Evolutionary conservation across 2,113 vertebrate species (phyloP), one percentile per base, ranked within the genome.

Genomic region (Carollia perspicillata): DNA sequence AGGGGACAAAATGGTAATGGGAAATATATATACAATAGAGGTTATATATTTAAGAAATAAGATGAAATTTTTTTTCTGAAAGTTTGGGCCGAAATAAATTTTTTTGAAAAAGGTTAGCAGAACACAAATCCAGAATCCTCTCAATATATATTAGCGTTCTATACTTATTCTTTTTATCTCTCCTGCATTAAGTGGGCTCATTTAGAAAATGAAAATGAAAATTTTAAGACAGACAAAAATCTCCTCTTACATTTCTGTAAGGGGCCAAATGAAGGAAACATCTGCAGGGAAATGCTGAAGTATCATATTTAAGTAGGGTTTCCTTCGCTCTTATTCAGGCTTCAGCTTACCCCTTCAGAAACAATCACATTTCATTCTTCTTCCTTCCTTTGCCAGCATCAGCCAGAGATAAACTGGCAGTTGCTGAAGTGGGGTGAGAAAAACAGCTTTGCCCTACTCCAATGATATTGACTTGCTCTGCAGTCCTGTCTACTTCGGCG

Each of bases 131-230:
- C 33, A 58, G 71, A 75, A 12, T 81, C 23, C 4, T 40, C 37
- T 35, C 75, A 90, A 92, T 87, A 80, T 28, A 10, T 93, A 81
- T n/a, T 53, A 75, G 68, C 85, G 77, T 74, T 86, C 72, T 69
- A 58, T 6, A 58, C 60, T 92, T 94, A 51, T 71, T 81, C 8
- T 44, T 88, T 55, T 74, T 44, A 74, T 69, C 14, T 68, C 10
- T 84, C 53, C 37, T 37, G 55, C 58, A 87, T 75, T 90, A 83
- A 87, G 22, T 86, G 49, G 44, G 14, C 22, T 86, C 23, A 75
- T 74, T 88, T 83, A 91, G 47, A 47, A 94, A 88, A 71, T 83
- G n/a, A 93, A 85, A 84, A 81, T 72, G 8, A 26, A 89, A 77
- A 23, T 35, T 37, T 23, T 4, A 13, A 63, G 77, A 69, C 35